Evolutionary conservation across 2,888 invertebrate genomes (phyloP).

Genomic region (Trypoxylon attenuatum): DNA sequence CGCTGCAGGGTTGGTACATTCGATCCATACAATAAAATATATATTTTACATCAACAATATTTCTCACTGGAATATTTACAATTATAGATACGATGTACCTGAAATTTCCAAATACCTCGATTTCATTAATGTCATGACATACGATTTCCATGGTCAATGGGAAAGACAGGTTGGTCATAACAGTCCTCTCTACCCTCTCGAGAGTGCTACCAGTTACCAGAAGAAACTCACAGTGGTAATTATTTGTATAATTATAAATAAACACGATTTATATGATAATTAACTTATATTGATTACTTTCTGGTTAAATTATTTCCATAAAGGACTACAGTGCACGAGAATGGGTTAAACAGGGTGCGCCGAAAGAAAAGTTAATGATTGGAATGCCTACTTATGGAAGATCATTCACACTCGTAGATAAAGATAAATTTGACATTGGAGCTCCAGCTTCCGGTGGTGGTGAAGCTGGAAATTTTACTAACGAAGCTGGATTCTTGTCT

Average conservation of each 20-base stretch:
- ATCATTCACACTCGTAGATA: constrained; percentile 90
- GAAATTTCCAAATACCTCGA: constrained; percentile 95
- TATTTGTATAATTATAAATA: constrained; percentile 33
- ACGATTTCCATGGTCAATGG: constrained; percentile 97
- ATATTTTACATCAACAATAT: too few relatives aligned
- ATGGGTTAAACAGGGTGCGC: constrained; percentile 95
- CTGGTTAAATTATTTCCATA: background rate
- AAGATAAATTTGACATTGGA: constrained; percentile 93
- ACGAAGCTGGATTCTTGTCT: constrained; percentile 95
- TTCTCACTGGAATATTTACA: background rate
- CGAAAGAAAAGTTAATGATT: constrained; percentile 94
- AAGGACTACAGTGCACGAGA: constrained; percentile 92
- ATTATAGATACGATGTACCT: constrained; percentile 86
- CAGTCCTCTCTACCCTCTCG: constrained; percentile 91
- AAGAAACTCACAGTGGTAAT: constrained; percentile 93
- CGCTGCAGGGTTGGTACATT: constrained; percentile 83
- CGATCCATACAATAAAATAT: background rate
- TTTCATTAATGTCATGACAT: constrained; percentile 96
- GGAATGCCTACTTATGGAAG: constrained; percentile 97
- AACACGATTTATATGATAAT: background rate
- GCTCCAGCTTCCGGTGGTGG: constrained; percentile 94
- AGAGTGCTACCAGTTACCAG: constrained; percentile 92
- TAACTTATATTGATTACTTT: background rate
- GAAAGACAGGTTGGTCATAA: constrained; percentile 95
- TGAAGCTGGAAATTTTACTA: constrained; percentile 89